These are phyloP conservation scores for Sapajus apella DNA, from an alignment of 2,113 vertebrate genomes.

Conservation along the genomic window DNA sequence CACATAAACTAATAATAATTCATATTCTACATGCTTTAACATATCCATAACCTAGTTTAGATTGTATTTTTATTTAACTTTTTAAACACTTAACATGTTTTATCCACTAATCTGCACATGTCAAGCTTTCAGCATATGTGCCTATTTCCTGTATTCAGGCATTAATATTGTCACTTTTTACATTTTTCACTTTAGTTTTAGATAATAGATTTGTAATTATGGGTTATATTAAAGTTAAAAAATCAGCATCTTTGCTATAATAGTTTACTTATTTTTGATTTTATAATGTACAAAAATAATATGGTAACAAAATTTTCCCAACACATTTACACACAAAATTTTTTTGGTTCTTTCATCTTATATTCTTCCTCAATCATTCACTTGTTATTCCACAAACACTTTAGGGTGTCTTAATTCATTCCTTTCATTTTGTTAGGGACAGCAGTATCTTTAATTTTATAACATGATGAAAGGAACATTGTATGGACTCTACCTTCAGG, in stretches of 20 bases:
- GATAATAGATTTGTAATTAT: neutral
- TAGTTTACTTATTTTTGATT: neutral
- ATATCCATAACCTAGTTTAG: neutral
- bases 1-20: neutral
- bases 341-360: neutral
- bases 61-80: neutral
- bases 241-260: neutral
- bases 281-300: neutral
- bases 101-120: neutral
- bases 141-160: neutral
- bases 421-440: neutral
- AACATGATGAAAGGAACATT: neutral
- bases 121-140: neutral
- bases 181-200: neutral
- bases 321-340: neutral
- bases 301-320: neutral
- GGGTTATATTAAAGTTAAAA: neutral
- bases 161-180: neutral
- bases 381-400: neutral
- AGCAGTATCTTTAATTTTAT: neutral
- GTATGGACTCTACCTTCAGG: neutral
- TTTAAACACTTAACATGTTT: neutral
- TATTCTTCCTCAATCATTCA: neutral
- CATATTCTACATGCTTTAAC: neutral
- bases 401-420: neutral